Percentiles rank a stretch among this genome's conserved stretches.
Conservation (phyloP, 2,113 vertebrate genomes). For the Gallinago jamesoni region DNA sequence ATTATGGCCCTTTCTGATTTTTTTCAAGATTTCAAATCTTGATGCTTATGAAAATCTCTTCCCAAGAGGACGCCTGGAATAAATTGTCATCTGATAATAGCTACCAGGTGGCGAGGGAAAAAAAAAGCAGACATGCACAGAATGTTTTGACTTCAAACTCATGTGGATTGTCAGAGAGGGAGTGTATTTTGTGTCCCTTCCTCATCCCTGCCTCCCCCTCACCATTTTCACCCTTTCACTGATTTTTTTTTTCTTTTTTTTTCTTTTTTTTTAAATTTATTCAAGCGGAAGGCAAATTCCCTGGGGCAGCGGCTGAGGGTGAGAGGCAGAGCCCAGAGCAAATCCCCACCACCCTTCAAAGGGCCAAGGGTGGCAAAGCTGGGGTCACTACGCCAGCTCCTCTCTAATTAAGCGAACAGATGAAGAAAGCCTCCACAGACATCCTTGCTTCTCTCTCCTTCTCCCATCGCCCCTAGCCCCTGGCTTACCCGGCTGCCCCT, state of each 20-base stretch:
- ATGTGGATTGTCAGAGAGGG: conserved; percentile 59
- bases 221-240: not conserved
- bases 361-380: not conserved
- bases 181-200: conserved; percentile 38
- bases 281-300: not conserved
- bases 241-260: not conserved
- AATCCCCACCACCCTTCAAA: not conserved
- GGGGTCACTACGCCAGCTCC: not conserved
- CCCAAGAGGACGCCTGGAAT: conserved; percentile 56
- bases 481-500: not conserved
- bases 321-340: not conserved
- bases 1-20: not conserved
- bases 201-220: not conserved
- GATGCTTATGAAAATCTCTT: conserved; percentile 33
- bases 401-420: not conserved
- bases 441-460: not conserved
- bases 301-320: not conserved
- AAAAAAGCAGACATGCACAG: conserved; percentile 62
- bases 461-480: not conserved
- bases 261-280: not conserved
- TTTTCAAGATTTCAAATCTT: not conserved
- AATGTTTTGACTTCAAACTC: conserved; percentile 71
- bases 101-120: conserved; percentile 61
- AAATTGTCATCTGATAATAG: conserved; percentile 70
- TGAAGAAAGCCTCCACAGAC: not conserved